Base-by-base conservation (phyloP, 2,888 invertebrate genomes). In the Trimorus sp. region DNA sequence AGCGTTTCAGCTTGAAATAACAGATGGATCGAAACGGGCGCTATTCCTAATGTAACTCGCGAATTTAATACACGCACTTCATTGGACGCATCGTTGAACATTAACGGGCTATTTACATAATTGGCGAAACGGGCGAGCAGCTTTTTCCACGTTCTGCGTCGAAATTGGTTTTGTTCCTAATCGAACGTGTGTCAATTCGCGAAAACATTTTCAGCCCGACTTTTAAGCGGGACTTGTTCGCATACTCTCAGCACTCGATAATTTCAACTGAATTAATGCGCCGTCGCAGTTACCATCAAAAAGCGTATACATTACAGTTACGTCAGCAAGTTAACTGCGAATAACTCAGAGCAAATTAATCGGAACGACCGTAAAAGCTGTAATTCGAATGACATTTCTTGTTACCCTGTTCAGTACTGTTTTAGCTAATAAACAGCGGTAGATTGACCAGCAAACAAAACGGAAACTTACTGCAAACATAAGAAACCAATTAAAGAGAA, bases 271-370 rank as follows among this genome's bases (percentile, higher is more conserved):
- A 49, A 49, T 37, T 6, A 14, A 14, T 49, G n/a, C 7, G 1
- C 7, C 11, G 40, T 26, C 26, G 26, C 26, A 26, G 26, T 26
- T 26, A 26, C 26, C 40, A 40, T 40, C 11, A 40, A 40, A 8
- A 11, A 40, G 9, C 40, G 40, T 40, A 11, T 40, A 9, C 40
- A 11, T 6, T 26, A 56, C 14, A 58, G 58, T 14, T 49, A 40
- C 37, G 37, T 62, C 49, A 26, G n/a, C 14, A 62, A 62, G 36
- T 63, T 15, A 15, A 9, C 26, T 26, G 38, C 49, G 49, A 49
- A 49, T 16, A 63, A 51, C 63, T 63, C 51, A 15, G 12, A 38
- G 38, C 37, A 63, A 63, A 63, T 63, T 63, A 63, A 63, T 63
- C 38, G 16, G 12, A 15, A 7, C 7, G 4, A 38, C 51, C 49